Percentiles rank a stretch among this genome's conserved stretches.
These are phyloP conservation scores for Sitophilus oryzae DNA, from an alignment of 1,140 invertebrate genomes.

Conservation along the genomic window DNA sequence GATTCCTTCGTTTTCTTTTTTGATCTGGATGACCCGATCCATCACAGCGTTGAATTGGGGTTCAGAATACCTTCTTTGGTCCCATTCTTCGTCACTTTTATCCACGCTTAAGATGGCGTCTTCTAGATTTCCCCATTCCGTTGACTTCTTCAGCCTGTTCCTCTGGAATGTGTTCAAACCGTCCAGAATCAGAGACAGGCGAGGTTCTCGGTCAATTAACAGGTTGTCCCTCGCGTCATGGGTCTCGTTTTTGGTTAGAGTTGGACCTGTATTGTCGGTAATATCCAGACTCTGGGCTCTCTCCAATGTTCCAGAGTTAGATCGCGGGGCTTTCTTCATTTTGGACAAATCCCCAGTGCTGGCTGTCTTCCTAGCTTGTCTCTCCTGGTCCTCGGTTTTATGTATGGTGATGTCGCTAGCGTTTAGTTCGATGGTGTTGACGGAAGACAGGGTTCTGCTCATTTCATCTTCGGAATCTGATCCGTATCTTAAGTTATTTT, in stretches of 20 bases:
- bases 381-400: slow-evolving; percentile 54
- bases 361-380: slow-evolving; percentile 68
- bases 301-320: slow-evolving; percentile 58
- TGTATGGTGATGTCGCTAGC: slow-evolving; percentile 69
- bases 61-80: slow-evolving; percentile 9
- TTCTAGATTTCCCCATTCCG: slow-evolving; percentile 69
- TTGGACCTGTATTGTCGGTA: slow-evolving; percentile 54
- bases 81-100: slow-evolving; percentile 23
- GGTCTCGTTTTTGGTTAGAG: slow-evolving; percentile 57
- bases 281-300: slow-evolving; percentile 77
- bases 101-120: slow-evolving; percentile 56
- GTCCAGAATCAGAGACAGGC: slow-evolving; percentile 55
- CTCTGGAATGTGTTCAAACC: slow-evolving; percentile 60
- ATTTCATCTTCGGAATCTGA: slow-evolving; percentile 51
- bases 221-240: slow-evolving; percentile 37
- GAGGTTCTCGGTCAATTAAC: slow-evolving; percentile 52
- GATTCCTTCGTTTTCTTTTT: slow-evolving; percentile 31
- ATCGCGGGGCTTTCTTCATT: slow-evolving; percentile 56
- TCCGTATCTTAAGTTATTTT: slow-evolving; percentile 25
- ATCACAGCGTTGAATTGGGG: slow-evolving; percentile 39
- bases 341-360: slow-evolving; percentile 74
- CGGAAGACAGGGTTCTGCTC: slow-evolving; percentile 44
- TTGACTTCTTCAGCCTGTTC: slow-evolving; percentile 63
- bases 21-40: slow-evolving; percentile 41
- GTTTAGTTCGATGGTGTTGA: slow-evolving; percentile 62